Evolutionary conservation across 2,113 vertebrate genomes (phyloP).

Genomic region (Macquaria australasica): DNA sequence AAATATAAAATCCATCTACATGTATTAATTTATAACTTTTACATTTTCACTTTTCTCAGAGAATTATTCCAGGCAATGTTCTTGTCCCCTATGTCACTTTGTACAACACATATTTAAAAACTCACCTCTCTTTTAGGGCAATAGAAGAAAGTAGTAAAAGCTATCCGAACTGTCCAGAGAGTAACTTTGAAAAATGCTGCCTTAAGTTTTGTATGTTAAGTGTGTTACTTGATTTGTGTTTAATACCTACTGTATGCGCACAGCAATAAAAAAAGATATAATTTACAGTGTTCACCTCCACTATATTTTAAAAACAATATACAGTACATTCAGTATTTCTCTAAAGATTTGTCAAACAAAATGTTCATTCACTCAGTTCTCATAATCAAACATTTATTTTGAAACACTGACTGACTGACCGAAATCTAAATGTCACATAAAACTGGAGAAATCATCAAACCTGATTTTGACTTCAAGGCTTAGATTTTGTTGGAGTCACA

Average conservation of each 20-base stretch:
- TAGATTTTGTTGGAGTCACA: neutral
- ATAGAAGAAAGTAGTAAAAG: neutral
- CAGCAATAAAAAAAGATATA: slow-evolving; percentile 50
- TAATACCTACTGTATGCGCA: slow-evolving; percentile 35
- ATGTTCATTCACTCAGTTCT: neutral
- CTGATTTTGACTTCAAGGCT: neutral
- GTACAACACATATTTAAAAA: neutral
- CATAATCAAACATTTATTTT: slow-evolving; percentile 2
- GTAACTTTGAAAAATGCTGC: neutral
- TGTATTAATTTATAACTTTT: neutral
- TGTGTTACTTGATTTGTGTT: slow-evolving; percentile 37
- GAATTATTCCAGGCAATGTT: neutral
- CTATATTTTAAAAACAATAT: slow-evolving; percentile 27
- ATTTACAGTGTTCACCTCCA: neutral
- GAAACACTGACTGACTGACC: neutral
- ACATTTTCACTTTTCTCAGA: slow-evolving; percentile 1
- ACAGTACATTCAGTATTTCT: neutral
- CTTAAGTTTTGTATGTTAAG: slow-evolving; percentile 19
- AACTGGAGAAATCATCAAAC: neutral
- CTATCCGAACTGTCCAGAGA: neutral
- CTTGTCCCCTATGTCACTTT: neutral
- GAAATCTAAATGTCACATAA: neutral
- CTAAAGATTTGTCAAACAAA: neutral
- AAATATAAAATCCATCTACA: neutral
- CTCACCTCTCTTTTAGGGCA: neutral